phyloP scores from a whole-genome alignment of 2,113 vertebrate species.

The Siniperca knerii region DNA sequence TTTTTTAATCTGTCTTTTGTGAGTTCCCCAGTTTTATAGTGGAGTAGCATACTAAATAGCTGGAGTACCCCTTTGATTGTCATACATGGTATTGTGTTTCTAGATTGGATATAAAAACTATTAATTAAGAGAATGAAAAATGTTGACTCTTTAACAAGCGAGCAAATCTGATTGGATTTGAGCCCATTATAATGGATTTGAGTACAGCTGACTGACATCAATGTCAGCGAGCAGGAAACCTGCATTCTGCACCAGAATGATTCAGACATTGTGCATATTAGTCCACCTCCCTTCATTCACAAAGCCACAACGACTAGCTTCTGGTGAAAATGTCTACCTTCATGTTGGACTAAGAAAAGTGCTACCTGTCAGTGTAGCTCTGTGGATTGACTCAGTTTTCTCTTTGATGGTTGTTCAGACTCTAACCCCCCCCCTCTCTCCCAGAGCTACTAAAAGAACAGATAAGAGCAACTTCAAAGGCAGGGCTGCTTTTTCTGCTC shows the following conservation, averaged over 20 bases:
- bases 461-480: conserved; percentile 71
- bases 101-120: not conserved
- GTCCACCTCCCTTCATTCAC: not conserved
- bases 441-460: conserved; percentile 46
- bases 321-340: not conserved
- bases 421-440: conserved; percentile 2
- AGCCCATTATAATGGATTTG: not conserved
- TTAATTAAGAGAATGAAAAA: not conserved
- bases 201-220: not conserved
- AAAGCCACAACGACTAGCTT: not conserved
- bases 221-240: not conserved
- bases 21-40: not conserved
- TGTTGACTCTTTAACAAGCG: not conserved
- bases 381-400: conserved; percentile 31
- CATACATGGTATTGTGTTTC: not conserved
- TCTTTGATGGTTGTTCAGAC: conserved; percentile 63
- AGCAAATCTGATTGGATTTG: not conserved
- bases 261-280: not conserved
- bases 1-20: not conserved
- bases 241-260: conserved; percentile 7
- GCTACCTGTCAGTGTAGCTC: conserved; percentile 8
- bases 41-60: not conserved
- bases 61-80: not conserved
- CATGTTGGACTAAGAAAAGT: conserved; percentile 13
- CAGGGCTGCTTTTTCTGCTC: conserved; percentile 17